A percentile compares a stretch with the other conserved stretches of the same genome.
Evolutionary conservation across 2,797 vertebrate species (phyloP).

Genomic region (Oreortyx pictus): DNA sequence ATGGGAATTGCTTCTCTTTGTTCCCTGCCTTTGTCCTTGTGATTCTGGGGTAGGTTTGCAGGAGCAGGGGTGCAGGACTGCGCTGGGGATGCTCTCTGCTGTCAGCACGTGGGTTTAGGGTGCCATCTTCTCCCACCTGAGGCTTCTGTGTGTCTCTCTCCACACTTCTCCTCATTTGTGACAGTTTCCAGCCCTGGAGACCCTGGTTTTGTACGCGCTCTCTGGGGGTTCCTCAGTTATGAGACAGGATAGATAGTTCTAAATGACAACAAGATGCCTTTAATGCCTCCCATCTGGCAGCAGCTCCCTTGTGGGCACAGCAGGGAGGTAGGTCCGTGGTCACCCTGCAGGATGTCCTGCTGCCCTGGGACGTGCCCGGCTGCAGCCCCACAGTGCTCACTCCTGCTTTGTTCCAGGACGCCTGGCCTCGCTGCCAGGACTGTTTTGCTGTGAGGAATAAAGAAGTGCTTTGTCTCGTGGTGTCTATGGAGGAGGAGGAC

Average conservation of each 20-base stretch:
- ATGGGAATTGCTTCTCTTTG: constrained; percentile 52
- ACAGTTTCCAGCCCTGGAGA: background rate
- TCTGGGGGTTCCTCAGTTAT: background rate
- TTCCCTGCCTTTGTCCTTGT: constrained; percentile 40
- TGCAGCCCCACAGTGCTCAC: background rate
- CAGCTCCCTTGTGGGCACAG: background rate
- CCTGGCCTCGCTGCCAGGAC: constrained; percentile 21
- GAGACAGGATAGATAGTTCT: background rate
- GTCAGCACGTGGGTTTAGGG: fast-evolving
- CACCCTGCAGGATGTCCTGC: background rate
- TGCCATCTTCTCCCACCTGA: background rate
- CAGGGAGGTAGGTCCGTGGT: background rate
- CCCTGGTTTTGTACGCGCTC: background rate
- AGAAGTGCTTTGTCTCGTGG: constrained; percentile 18
- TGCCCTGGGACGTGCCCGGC: background rate
- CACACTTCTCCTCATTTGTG: background rate
- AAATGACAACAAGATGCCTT: background rate
- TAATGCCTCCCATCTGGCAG: background rate
- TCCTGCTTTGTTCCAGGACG: background rate
- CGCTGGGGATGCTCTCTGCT: background rate
- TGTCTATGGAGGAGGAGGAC: background rate
- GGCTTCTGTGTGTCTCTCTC: background rate
- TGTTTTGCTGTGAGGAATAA: constrained; percentile 43
- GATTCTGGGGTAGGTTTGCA: background rate
- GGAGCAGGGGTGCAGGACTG: background rate